Base-by-base conservation (phyloP, 2,113 vertebrate species). In the Gasterosteus aculeatus region DNA sequence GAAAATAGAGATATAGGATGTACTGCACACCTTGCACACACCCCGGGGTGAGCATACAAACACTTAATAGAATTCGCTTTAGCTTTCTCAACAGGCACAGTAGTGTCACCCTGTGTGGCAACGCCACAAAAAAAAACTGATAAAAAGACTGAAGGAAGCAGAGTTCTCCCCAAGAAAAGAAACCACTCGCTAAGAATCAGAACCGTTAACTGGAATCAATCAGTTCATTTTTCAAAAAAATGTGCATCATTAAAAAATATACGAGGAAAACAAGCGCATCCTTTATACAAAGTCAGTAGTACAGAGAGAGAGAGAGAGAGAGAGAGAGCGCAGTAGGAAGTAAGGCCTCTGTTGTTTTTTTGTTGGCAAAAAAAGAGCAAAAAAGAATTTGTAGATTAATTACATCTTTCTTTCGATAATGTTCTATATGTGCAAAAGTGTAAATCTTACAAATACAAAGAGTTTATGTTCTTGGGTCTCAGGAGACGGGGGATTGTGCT, bases 261-360 rank as follows among this genome's bases (percentile, higher is more conserved):
- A 86, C 22, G 73, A 89, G 92, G 92, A 93, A 86, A 85, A 73
- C 11, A 42, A 86, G 65, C 65, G 33, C 72, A 15, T 70, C 85
- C 75, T 97, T 95, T 96, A 94, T 94, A 96, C 93, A 96, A 92
- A 96, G 93, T 98, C 98, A 98, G 97, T 98, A 98, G 97, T 98
- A 97, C 95, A 94, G 94, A 81, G 65, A 11, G 65, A 38, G 35
- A 38, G 76, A 90, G 93, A 92, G 62, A 2, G 44, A 77, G 81
- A 93, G 91, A 95, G 49, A 94, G 96, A 95, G 95, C 93, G 93
- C 95, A 95, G 95, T 95, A 83, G 81, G 38, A 94, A 95, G 90
- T 97, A 98, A 99, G 97, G 97, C 97, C 96, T 95, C 96, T 12
- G 8, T 69, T 84, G 4, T 38, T 67, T 73, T 90, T 61, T 22